Base-by-base conservation (phyloP, 2,888 invertebrate genomes). In the Conchocele bisecta region DNA sequence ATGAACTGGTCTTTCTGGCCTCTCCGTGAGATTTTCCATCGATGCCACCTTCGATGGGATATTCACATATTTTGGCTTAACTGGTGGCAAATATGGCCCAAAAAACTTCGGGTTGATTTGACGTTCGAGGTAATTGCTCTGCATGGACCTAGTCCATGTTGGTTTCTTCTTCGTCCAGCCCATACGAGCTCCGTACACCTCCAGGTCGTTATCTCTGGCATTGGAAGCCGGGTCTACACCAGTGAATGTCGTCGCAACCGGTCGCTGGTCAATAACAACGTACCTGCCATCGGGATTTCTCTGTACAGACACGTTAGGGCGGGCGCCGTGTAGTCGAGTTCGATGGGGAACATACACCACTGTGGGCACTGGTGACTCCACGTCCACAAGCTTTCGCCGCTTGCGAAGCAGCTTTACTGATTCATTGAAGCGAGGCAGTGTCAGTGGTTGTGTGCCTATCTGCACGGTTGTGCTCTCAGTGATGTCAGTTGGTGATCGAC, bases 261-360 rank as follows among this genome's bases (percentile, higher is more conserved):
- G 84, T 28, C 83, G 70, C 56, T 85, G 82, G 57, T 85, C 86
- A 7, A 86, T 74, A 17, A 85, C 85, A 20, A 85, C 83, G 65
- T 82, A 86, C 22, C 82, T 79, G 3, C 85, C 85, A 72, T 85
- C 75, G 37, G 48, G 65, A n/a, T 75, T 75, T 50, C 81, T 81
- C 35, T 84, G 78, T 7, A 85, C 83, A 2, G 81, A 56, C 35
- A 85, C 81, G 58, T 83, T 76, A 4, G 83, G 83, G 56, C 72
- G 81, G 6, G 61, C 64, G 20, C 81, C 82, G 41, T 74, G 72
- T 31, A 68, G 44, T 51, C 68, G 70, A 24, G 69, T 71, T 20
- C 78, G 59, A 60, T 83, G 75, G 20, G 82, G 82, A 9, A 83
- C 82, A 61, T 81, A 81, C 9, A 83, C 66, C 3, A 83, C 78